Percentiles rank a stretch among this genome's conserved stretches.
Conservation (phyloP, 1,140 invertebrate genomes). For the Trichonephila clavata region DNA sequence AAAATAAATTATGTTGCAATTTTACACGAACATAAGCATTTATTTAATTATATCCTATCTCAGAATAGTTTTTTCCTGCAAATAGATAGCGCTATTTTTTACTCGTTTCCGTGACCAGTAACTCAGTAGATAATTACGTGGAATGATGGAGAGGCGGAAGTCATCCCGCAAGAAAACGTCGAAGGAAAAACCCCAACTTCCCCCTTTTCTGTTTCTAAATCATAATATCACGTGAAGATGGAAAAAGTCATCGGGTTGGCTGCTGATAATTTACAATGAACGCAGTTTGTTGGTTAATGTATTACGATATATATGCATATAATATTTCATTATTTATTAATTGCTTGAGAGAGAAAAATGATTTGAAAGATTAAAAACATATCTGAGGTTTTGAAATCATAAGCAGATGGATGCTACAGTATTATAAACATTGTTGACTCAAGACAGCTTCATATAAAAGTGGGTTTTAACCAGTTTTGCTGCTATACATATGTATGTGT, state of each 20-base stretch:
- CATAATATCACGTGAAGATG: not conserved
- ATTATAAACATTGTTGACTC: too few relatives aligned
- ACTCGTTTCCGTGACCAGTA: not conserved
- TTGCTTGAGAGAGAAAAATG: too few relatives aligned
- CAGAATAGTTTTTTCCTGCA: not conserved
- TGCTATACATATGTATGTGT: too few relatives aligned
- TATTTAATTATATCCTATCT: not conserved
- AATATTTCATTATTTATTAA: too few relatives aligned
- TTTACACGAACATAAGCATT: not conserved
- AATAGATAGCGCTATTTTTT: not conserved
- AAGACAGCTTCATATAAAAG: too few relatives aligned
- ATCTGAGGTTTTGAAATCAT: too few relatives aligned
- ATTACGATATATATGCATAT: too few relatives aligned
- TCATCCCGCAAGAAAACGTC: not conserved
- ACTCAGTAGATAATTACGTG: not conserved
- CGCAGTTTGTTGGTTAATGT: not conserved
- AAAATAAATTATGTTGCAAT: not conserved
- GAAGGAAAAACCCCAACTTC: not conserved
- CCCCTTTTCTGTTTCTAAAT: not conserved
- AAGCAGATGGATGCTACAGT: too few relatives aligned
- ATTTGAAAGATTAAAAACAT: too few relatives aligned
- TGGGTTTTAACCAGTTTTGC: too few relatives aligned
- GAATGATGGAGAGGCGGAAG: constrained; percentile 5
- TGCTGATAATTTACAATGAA: not conserved
- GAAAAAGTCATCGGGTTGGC: not conserved